A percentile compares a stretch with the other conserved stretches of the same genome.
Conservation (phyloP, 2,113 vertebrate species). For the Mobula birostris region DNA sequence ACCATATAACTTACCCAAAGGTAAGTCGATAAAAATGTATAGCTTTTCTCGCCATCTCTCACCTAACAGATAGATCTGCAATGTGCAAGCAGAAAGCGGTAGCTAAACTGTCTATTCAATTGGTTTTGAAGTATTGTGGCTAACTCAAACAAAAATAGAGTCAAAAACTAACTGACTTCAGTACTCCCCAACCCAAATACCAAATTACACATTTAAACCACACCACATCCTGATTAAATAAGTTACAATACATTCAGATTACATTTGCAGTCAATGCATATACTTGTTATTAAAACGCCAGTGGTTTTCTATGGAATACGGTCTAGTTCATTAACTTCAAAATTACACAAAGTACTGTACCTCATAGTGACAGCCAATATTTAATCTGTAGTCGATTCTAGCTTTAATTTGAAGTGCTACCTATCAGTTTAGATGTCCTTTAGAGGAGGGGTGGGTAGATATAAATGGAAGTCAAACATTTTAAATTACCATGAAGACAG, state of each 20-base stretch:
- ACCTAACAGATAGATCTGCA: neutral
- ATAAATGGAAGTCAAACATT: neutral
- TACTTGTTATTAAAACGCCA: neutral
- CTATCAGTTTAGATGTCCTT: neutral
- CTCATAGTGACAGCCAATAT: neutral
- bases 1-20: neutral
- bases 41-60: neutral
- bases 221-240: neutral
- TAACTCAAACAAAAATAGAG: neutral
- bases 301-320: neutral
- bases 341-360: neutral
- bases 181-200: too few species aligned
- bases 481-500: slow-evolving; percentile 17
- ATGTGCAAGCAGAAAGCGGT: neutral
- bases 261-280: neutral
- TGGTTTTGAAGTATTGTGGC: neutral
- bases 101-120: neutral
- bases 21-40: too few species aligned
- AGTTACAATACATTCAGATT: neutral
- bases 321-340: neutral
- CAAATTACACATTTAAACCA: neutral
- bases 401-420: neutral
- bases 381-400: neutral
- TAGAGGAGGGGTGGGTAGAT: neutral
- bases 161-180: neutral